Base-by-base conservation (phyloP, 2,797 vertebrate genomes). In the Steatocranus sp. region DNA sequence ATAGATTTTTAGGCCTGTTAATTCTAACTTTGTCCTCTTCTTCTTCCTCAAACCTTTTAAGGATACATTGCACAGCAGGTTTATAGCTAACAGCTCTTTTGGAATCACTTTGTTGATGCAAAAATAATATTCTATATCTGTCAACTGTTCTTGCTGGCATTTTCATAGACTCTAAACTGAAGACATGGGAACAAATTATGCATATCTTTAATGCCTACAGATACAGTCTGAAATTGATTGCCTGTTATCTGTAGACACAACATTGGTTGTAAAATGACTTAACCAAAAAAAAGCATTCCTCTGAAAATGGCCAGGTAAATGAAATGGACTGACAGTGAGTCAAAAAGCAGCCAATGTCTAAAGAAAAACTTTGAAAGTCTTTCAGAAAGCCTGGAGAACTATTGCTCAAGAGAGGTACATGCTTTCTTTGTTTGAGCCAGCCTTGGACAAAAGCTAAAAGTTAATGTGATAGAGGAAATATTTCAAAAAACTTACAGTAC, bases 381-480 rank as follows among this genome's bases (percentile, higher is more conserved):
- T 61, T 36, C 56, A 61, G 56, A 20, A 61, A 63, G 18, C 58
- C 58, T 63, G 18, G 32, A 63, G 58, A 36, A 63, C 58, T 36
- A 36, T 63, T 61, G 56, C 18, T 61, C 56, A 61, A 61, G 32
- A 36, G 11, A 61, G 11, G 56, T 27, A 46, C 27, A 23, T 74
- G 8, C 5, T 70, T 54, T 54, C 15, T 66, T 50, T 80, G 38
- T 68, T 36, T 50, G 9, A 30, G 9, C 25, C 27, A 30, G 9
- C 14, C 11, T 38, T 54, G n/a, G 36, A 80, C 27, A 17, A 58
- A 50, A 83, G 75, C 20, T 18, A 7, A 83, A 78, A 27, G 34
- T 46, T 20, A 25, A 25, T 4, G 12, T n/a, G 12, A 48, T 11
- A 34, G 11, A 30, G 34, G 20, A 75, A 51, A 70, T 41, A 2